Conservation (phyloP, 1,140 invertebrate genomes). For the Papilio machaon region DNA sequence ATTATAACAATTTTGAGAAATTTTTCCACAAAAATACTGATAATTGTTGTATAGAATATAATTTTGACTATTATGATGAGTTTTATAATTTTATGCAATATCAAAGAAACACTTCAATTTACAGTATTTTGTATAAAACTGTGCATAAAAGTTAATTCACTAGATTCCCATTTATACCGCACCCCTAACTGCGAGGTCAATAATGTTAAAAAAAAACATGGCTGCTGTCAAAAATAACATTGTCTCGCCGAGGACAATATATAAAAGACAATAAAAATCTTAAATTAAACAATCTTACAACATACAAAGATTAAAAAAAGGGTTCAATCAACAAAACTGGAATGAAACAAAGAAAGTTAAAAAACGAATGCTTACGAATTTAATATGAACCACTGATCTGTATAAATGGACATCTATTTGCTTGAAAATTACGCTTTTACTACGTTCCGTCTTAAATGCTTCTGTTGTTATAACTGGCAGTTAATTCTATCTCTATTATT, state of each 20-base stretch:
- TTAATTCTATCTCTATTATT: too few relatives aligned
- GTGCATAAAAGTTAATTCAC: not conserved
- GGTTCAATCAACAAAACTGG: conserved; percentile 44
- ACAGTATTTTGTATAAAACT: not conserved
- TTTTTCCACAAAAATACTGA: not conserved
- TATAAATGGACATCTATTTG: too few relatives aligned
- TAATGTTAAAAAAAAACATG: conserved; percentile 64
- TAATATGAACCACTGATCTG: too few relatives aligned
- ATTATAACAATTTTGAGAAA: not conserved
- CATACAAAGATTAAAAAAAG: conserved; percentile 46
- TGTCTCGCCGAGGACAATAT: not conserved
- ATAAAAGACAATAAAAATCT: conserved; percentile 40
- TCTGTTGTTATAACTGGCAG: too few relatives aligned
- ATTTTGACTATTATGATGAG: too few relatives aligned
- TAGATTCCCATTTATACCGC: conserved; percentile 45
- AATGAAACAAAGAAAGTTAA: conserved; percentile 54
- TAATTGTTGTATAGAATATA: not conserved
- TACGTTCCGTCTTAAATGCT: too few relatives aligned
- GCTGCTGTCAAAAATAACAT: conserved; percentile 48
- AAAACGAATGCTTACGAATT: conserved; percentile 1
- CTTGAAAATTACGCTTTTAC: too few relatives aligned
- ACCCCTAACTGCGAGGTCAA: conserved; percentile 66
- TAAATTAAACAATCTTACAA: conserved; percentile 46
- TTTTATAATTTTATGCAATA: not conserved
- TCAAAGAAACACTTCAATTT: not conserved